Evolutionary conservation across 2,888 invertebrate genomes (phyloP), one percentile per base, ranked within the genome.

Genomic region (Hemicrepidius hirtus): DNA sequence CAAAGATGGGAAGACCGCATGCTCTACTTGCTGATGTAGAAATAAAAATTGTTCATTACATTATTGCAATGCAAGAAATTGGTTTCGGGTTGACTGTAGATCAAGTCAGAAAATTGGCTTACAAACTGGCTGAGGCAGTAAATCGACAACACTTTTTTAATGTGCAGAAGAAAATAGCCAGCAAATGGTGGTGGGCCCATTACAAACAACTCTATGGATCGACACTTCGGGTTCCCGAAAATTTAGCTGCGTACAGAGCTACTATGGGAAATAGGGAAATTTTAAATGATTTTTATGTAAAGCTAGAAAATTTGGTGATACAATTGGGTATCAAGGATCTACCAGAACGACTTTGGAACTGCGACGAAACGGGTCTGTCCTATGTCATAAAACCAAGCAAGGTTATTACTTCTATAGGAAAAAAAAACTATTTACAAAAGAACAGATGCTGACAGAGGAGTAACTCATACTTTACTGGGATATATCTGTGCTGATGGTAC

Each of bases 391-490:
- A 50, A 35, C 20, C 44, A 53, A 66, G 12, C 13, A 21, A 66
- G n/a, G 24, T 24, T 24, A 5, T 24, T 3, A 24, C 24, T 24
- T 24, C 24, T 3, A 5, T 24, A 5, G 5, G 24, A 24, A 37
- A 24, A 24, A 24, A 24, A 24, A 2, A 24, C 24, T n/a, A 24
- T 24, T 2, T 24, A 24, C 5, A 2, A 5, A 2, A 2, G 24
- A 2, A 24, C 24, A 5, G 2, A 24, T 24, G 2, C 24, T 24
- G 24, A 24, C 2, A 24, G 24, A 24, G 24, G 24, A 24, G 24
- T 3, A 24, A 24, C 53, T n/a, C 71, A 75, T n/a, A 78, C 76
- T 59, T 59, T 76, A 28, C 32, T 46, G 5, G 46, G 46, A 13
- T 46, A 3, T 59, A 66, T 76, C 32, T 62, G 69, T 41, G 63